phyloP scores from a whole-genome alignment of 1,140 invertebrate species.

The Goniozus legneri region DNA sequence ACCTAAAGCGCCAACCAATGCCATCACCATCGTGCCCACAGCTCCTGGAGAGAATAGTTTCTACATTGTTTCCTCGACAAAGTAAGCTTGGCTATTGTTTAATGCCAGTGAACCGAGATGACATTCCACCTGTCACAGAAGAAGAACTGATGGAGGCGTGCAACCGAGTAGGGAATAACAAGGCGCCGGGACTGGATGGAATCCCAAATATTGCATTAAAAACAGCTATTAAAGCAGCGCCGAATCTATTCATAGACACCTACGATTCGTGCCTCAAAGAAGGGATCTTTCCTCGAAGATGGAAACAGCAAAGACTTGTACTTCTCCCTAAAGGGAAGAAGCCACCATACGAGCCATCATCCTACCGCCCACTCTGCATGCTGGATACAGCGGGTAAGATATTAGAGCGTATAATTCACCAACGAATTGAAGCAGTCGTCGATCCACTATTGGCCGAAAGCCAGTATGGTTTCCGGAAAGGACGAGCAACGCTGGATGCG shows the following conservation, averaged over 20 bases:
- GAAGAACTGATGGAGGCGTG: not conserved
- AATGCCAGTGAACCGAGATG: not conserved
- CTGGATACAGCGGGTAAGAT: not conserved
- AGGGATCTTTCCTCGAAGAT: not conserved
- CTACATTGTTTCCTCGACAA: not conserved
- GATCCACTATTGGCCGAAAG: not conserved
- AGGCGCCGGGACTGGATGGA: not conserved
- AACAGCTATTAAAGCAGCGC: not conserved
- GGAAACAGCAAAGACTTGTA: conserved; percentile 1
- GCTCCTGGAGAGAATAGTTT: not conserved
- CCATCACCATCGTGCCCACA: not conserved
- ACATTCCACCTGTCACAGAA: not conserved
- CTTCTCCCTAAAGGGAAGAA: conserved; percentile 6
- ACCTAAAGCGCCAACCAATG: not conserved
- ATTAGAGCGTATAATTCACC: conserved; percentile 6
- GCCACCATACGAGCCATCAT: not conserved
- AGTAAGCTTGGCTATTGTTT: not conserved
- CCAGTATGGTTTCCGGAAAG: not conserved
- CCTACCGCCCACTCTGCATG: conserved; percentile 1
- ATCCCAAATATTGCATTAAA: conserved; percentile 3
- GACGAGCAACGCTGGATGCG: conserved; percentile 1
- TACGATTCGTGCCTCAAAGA: not conserved
- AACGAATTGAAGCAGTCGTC: not conserved
- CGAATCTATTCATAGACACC: not conserved
- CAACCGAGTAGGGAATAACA: not conserved